phyloP scores from a whole-genome alignment of 1,140 invertebrate species.

The Eulimnadia texana region DNA sequence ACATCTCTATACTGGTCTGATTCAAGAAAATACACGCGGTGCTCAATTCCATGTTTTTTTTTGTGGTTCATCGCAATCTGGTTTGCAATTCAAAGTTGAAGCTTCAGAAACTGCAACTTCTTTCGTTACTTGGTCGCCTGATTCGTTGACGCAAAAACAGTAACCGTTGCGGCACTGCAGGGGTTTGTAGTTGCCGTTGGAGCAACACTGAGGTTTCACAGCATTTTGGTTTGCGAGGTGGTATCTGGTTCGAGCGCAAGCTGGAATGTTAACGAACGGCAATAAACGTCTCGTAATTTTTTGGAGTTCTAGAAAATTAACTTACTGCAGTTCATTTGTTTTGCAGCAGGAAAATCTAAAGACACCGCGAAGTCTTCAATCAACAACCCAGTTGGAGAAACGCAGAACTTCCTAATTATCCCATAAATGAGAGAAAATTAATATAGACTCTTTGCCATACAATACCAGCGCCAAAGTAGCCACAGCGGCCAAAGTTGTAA shows the following conservation, averaged over 20 bases:
- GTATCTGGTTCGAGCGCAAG: constrained; percentile 16
- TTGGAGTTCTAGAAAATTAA: not conserved
- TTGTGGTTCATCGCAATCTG: too few species aligned
- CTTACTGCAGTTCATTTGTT: constrained; percentile 9
- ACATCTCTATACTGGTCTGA: too few species aligned
- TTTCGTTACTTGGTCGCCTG: constrained; percentile 36
- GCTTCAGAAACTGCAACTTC: constrained; percentile 23
- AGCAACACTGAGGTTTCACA: constrained; percentile 33
- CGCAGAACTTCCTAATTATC: constrained; percentile 4
- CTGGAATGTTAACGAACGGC: not conserved
- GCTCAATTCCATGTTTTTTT: not conserved
- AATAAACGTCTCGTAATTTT: not conserved
- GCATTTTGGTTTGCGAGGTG: not conserved
- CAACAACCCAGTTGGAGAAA: not conserved
- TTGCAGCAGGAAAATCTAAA: not conserved
- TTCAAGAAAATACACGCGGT: not conserved
- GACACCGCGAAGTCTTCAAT: constrained; percentile 5
- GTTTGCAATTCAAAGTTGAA: not conserved
- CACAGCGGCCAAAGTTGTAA: too few species aligned
- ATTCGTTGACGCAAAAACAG: constrained; percentile 41
- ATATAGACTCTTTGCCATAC: too few species aligned
- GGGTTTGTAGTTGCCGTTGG: constrained; percentile 40
- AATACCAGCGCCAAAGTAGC: too few species aligned
- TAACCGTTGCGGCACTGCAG: constrained; percentile 39
- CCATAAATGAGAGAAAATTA: not conserved